phyloP scores from a whole-genome alignment of 2,797 vertebrate genomes.

The Eulemur mongoz region DNA sequence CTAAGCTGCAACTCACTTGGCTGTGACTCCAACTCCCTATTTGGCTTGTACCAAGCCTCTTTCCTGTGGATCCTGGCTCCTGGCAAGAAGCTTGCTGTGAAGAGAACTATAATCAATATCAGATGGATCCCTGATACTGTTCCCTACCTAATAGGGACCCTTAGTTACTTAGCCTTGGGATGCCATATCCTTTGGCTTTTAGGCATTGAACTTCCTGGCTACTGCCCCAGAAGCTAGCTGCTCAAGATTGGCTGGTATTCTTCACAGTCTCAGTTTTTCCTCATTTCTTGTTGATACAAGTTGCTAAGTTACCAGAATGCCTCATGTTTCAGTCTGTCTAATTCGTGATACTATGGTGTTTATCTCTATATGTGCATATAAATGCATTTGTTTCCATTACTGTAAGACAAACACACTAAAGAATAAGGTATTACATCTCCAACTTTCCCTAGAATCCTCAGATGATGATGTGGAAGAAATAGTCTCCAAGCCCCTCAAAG shows the following conservation, averaged over 20 bases:
- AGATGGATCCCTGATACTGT: neutral
- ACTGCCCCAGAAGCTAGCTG: neutral
- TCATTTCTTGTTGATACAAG: neutral
- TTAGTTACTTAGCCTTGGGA: neutral
- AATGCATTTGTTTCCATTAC: constrained; percentile 9
- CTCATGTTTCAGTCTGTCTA: neutral
- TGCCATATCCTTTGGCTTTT: neutral
- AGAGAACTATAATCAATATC: neutral
- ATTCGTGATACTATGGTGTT: neutral
- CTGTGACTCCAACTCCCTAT: neutral
- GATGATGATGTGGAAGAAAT: neutral
- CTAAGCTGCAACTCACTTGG: neutral
- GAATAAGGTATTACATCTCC: neutral
- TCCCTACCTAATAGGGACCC: neutral
- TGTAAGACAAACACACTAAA: neutral
- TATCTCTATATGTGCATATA: neutral
- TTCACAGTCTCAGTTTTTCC: neutral
- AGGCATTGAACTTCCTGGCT: neutral
- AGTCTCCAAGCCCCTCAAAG: neutral
- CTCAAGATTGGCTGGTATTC: neutral
- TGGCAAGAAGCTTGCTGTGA: neutral
- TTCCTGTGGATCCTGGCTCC: neutral
- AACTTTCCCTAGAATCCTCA: neutral
- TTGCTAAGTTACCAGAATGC: neutral
- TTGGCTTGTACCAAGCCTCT: neutral